Evolutionary conservation across 1,140 invertebrate species (phyloP).

Genomic region (Armadillidium nasatum): DNA sequence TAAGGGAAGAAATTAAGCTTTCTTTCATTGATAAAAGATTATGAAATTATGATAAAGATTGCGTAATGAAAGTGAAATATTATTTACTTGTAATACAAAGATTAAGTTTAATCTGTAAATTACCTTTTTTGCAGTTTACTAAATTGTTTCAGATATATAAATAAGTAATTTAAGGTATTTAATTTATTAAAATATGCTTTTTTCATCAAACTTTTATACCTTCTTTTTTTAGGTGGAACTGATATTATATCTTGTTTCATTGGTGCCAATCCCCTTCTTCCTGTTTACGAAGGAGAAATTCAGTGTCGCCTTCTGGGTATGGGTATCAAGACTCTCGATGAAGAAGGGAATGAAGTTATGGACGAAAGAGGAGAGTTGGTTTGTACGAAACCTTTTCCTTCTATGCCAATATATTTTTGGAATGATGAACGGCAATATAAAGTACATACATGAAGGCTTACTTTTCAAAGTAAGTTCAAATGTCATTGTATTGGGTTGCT

Average conservation of each 20-base stretch:
- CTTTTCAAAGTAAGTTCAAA: constrained; percentile 51
- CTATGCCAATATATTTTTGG: constrained; percentile 59
- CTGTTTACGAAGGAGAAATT: constrained; percentile 58
- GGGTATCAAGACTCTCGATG: constrained; percentile 50
- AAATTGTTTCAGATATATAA: no score
- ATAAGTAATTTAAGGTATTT: no score
- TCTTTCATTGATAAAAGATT: no score
- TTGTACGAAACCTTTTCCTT: constrained; percentile 58
- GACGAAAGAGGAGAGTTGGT: constrained; percentile 58
- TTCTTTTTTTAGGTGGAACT: constrained; percentile 54
- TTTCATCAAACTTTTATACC: background rate
- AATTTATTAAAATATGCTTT: constrained; percentile 11
- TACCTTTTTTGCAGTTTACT: no score
- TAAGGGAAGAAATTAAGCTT: no score
- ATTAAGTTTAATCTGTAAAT: no score
- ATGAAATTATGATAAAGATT: no score
- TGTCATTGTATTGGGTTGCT: no score
- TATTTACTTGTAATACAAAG: no score
- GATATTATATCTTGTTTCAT: constrained; percentile 61
- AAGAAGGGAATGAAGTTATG: constrained; percentile 51
- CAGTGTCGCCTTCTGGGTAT: constrained; percentile 56
- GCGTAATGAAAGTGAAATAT: no score
- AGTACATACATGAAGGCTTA: constrained; percentile 60
- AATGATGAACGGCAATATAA: constrained; percentile 55
- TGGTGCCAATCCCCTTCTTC: constrained; percentile 55